Base-by-base conservation (phyloP, 2,797 vertebrate genomes). In the Steatocranus sp. region DNA sequence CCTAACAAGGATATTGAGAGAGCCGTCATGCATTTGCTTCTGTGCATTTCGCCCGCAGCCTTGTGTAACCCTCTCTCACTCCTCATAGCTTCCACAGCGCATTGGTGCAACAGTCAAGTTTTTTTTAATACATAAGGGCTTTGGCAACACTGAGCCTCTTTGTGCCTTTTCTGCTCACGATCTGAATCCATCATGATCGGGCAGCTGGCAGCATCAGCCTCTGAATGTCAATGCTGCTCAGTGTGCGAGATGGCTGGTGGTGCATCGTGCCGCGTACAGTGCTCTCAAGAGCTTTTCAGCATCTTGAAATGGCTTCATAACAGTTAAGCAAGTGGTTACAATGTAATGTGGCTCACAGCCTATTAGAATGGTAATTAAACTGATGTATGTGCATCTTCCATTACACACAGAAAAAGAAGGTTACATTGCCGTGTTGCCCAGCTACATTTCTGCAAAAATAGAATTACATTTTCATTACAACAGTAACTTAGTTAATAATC, bases 201-300 rank as follows among this genome's bases (percentile, higher is more conserved):
- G 78, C 82, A 87, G 87, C 85, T 80, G 6, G 75, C 53, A 3
- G 84, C 86, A 17, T 78, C 90, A 76, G 86, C 89, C 86, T 86
- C 84, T 93, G 92, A 92, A 92, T 93, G 89, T 88, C 86, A 89
- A 92, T 88, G 91, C 66, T 66, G 80, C 15, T 88, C 68, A 41
- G 83, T 27, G 84, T 83, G 83, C 12, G 82, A 87, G 83, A 87
- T 73, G 90, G 86, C 86, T 86, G 89, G 36, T 75, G 83, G 81
- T 73, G 86, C 83, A 86, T 63, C 12, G 53, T 66, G 61, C 82
- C 8, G 75, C 46, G 56, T 77, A 51, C 81, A 34, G 82, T 43
- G 27, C 81, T 84, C 85, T 84, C 84, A 46, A 76, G 87, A 90
- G 90, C 77, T 76, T 91, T 88, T 68, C 53, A 80, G 75, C 54